A percentile compares a stretch with the other conserved stretches of the same genome.
Evolutionary conservation across 2,797 vertebrate genomes (phyloP).

Genomic region (Presbytis comata): DNA sequence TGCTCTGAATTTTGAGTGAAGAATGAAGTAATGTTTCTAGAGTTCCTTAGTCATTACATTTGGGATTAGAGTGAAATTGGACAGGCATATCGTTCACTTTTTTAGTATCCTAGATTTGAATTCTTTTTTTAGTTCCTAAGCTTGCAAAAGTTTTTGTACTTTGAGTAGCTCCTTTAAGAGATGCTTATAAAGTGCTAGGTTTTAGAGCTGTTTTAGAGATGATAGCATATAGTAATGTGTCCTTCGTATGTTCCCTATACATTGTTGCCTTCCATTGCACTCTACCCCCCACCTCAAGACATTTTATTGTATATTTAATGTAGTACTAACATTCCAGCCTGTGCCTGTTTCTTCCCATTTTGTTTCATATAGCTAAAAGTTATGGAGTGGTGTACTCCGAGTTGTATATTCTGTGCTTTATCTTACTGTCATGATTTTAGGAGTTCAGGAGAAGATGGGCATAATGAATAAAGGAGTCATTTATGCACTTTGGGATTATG

Average conservation of each 20-base stretch:
- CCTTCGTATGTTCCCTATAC: rapidly evolving
- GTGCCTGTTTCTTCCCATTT: not conserved
- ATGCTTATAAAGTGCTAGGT: not conserved
- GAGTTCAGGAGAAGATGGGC: conserved; percentile 99
- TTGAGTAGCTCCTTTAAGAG: not conserved
- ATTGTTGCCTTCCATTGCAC: not conserved
- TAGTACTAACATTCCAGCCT: not conserved
- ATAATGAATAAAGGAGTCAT: conserved; percentile 99
- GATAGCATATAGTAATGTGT: rapidly evolving
- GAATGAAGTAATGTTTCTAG: not conserved
- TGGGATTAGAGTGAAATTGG: not conserved
- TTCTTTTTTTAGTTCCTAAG: not conserved
- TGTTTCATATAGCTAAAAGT: not conserved
- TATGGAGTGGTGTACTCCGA: not conserved
- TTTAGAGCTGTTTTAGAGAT: not conserved
- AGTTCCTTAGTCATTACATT: not conserved
- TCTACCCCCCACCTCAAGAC: not conserved
- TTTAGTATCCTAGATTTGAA: not conserved
- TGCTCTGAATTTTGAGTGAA: not conserved
- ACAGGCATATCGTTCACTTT: not conserved
- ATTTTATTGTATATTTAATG: not conserved
- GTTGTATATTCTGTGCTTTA: not conserved
- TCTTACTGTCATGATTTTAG: conserved; percentile 79
- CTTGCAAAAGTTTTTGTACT: not conserved
- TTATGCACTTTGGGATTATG: conserved; percentile 95